phyloP scores from a whole-genome alignment of 92 coral and sea anemone genomes.

The Anthopleura xanthogrammica region DNA sequence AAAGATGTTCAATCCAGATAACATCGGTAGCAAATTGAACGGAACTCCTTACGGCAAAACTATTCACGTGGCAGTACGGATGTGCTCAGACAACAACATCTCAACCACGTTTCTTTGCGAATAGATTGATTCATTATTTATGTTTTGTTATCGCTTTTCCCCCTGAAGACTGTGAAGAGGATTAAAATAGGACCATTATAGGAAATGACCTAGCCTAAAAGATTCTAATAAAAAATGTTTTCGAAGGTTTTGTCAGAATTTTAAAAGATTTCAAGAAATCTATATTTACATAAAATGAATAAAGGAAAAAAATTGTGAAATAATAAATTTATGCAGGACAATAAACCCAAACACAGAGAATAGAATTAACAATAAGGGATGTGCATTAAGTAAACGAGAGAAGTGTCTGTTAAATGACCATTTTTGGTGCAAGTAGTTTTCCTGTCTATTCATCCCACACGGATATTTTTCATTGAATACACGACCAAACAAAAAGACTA shows the following conservation, averaged over 20 bases:
- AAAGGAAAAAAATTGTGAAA: no score
- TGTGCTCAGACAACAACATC: background rate
- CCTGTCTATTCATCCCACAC: no score
- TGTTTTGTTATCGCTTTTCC: background rate
- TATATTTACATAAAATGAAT: no score
- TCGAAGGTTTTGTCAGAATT: background rate
- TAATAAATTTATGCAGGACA: no score
- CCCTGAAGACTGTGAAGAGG: background rate
- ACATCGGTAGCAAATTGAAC: background rate
- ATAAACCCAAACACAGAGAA: no score
- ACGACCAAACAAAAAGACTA: no score
- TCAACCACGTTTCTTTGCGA: background rate
- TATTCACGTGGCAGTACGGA: background rate
- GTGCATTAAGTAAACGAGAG: no score
- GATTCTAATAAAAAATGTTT: background rate
- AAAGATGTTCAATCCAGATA: background rate
- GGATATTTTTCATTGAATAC: no score
- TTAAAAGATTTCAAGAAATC: background rate
- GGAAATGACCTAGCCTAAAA: background rate
- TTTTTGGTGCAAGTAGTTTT: no score
- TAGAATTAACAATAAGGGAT: no score
- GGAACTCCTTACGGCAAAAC: conserved; percentile 11
- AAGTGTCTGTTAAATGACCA: no score
- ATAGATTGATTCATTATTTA: background rate
- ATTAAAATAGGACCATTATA: background rate